Evolutionary conservation across 2,797 vertebrate species (phyloP).

Genomic region (Meriones psammophilus): DNA sequence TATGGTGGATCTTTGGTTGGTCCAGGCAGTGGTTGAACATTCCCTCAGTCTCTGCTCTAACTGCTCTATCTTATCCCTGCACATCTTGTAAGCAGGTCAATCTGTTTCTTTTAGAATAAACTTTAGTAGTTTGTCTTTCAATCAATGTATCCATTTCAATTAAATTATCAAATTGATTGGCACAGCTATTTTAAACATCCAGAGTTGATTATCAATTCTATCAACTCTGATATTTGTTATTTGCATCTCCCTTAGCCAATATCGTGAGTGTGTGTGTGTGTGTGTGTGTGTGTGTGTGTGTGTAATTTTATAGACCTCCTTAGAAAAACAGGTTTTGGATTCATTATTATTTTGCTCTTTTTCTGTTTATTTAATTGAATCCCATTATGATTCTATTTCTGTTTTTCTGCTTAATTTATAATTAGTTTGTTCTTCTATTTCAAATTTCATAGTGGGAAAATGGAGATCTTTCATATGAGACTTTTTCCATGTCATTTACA

Average conservation of each 20-base stretch:
- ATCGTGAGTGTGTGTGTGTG: background rate
- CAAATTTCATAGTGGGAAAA: slow-evolving; percentile 6
- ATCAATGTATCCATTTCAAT: slow-evolving; percentile 13
- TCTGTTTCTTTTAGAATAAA: slow-evolving; percentile 27
- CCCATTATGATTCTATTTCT: slow-evolving; percentile 24
- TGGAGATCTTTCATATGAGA: background rate
- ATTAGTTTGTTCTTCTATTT: background rate
- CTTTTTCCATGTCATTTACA: background rate
- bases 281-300: background rate
- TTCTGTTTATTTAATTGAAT: slow-evolving; percentile 8
- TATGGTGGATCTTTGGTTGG: no score
- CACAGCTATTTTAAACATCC: background rate
- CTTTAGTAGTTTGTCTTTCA: slow-evolving; percentile 34
- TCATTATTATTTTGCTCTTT: background rate
- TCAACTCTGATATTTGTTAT: background rate
- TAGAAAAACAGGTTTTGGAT: background rate
- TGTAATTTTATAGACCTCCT: background rate
- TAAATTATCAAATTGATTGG: slow-evolving; percentile 24
- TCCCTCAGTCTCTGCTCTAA: no score
- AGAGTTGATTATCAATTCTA: background rate
- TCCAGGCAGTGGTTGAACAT: no score
- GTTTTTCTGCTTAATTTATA: background rate
- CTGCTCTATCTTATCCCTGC: no score
- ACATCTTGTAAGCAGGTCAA: background rate
- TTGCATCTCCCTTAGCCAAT: slow-evolving; percentile 19